Percentiles rank a stretch among this genome's conserved stretches.
phyloP scores from a whole-genome alignment of 2,797 vertebrate species.

The Lacerta bilineata region DNA sequence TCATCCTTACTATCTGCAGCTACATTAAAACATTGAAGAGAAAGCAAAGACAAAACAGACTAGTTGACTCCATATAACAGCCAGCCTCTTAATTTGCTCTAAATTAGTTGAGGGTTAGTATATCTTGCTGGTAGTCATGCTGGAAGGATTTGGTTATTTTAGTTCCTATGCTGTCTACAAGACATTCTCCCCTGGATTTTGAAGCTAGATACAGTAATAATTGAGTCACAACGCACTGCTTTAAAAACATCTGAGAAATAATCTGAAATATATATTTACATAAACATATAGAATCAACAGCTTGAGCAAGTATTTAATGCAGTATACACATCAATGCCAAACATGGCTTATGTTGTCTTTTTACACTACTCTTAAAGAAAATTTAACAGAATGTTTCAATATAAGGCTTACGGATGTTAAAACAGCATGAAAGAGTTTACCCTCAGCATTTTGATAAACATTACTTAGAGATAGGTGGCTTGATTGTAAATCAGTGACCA shows the following conservation, averaged over 20 bases:
- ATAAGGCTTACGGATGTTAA: background rate
- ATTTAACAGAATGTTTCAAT: background rate
- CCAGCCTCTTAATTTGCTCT: constrained; percentile 43
- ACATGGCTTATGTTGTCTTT: background rate
- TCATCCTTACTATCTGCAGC: constrained; percentile 97
- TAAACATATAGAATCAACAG: background rate
- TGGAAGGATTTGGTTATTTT: constrained; percentile 46
- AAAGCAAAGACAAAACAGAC: constrained; percentile 77
- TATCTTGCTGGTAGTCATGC: constrained; percentile 46
- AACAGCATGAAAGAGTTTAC: constrained; percentile 1
- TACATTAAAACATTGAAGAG: constrained; percentile 76
- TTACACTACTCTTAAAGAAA: background rate
- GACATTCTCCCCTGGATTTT: constrained; percentile 23
- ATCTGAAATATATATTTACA: background rate
- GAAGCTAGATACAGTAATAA: background rate
- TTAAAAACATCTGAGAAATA: background rate
- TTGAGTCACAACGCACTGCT: background rate
- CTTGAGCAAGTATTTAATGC: background rate
- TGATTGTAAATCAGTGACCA: background rate
- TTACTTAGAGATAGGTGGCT: background rate
- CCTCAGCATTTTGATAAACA: background rate
- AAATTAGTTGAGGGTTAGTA: constrained; percentile 63
- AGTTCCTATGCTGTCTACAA: constrained; percentile 38
- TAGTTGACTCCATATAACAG: constrained; percentile 71
- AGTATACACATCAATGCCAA: background rate